phyloP scores from a whole-genome alignment of 2,797 vertebrate genomes.

The Molossus alvarezi region DNA sequence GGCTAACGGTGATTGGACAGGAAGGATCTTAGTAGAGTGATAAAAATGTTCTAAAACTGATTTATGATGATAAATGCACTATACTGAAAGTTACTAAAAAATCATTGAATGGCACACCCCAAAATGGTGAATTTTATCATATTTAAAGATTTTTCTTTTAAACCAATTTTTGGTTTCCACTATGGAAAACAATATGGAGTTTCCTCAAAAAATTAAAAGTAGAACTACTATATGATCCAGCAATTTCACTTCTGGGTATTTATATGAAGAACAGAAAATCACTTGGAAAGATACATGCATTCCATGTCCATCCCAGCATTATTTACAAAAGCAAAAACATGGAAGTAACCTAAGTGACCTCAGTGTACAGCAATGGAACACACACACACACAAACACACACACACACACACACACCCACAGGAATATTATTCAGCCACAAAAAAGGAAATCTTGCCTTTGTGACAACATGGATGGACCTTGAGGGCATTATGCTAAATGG shows the following conservation, averaged over 20 bases:
- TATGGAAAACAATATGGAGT: not conserved
- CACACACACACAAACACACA: not conserved
- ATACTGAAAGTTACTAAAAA: not conserved
- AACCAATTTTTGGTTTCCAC: not conserved
- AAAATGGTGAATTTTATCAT: not conserved
- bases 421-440: not conserved
- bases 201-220: not conserved
- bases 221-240: not conserved
- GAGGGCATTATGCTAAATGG: not conserved
- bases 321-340: not conserved
- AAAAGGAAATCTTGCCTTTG: not conserved
- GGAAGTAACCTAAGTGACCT: not conserved
- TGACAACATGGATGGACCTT: not conserved
- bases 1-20: not conserved
- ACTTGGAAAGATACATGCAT: not conserved
- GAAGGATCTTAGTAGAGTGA: not conserved
- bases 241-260: not conserved
- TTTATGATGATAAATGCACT: not conserved
- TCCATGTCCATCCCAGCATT: too few species aligned
- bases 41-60: not conserved
- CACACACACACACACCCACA: not conserved
- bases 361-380: too few species aligned
- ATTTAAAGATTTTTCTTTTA: not conserved
- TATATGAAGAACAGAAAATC: not conserved
- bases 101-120: not conserved